Evolutionary conservation across 1,140 invertebrate species (phyloP).

Genomic region (Littorina saxatilis): DNA sequence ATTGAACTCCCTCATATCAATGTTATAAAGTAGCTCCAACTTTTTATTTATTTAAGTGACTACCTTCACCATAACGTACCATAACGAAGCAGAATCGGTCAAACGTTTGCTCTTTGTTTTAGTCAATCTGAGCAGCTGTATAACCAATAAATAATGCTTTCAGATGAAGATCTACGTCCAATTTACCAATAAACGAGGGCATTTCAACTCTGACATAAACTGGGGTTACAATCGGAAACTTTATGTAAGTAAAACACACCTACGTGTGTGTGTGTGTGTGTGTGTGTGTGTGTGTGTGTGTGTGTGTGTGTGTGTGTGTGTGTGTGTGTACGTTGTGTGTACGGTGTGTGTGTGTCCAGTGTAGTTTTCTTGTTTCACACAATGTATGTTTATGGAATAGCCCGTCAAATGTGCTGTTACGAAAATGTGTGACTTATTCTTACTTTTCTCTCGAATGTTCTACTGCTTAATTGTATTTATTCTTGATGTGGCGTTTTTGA

Average conservation of each 20-base stretch:
- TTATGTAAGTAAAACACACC: neutral
- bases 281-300: conserved; percentile 10
- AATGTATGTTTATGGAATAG: neutral
- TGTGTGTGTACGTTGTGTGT: neutral
- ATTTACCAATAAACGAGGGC: neutral
- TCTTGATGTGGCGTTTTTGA: neutral
- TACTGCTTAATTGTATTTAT: neutral
- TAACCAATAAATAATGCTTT: too few relatives aligned
- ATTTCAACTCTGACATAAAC: conserved; percentile 1
- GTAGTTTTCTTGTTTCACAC: neutral
- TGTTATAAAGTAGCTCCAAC: too few relatives aligned
- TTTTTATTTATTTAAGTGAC: too few relatives aligned
- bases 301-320: neutral
- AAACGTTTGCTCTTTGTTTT: too few relatives aligned
- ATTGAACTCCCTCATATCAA: too few relatives aligned
- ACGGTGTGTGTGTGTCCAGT: neutral
- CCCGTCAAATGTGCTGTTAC: neutral
- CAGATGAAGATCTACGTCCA: conserved; percentile 9
- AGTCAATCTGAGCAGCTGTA: too few relatives aligned
- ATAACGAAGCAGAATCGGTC: too few relatives aligned
- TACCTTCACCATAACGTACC: too few relatives aligned
- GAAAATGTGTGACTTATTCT: neutral
- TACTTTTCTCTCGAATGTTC: neutral
- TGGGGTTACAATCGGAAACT: conserved; percentile 5
- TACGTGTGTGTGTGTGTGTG: neutral